A percentile compares a stretch with the other conserved stretches of the same genome.
phyloP scores from a whole-genome alignment of 2,888 invertebrate genomes.

The Cephus spinipes region DNA sequence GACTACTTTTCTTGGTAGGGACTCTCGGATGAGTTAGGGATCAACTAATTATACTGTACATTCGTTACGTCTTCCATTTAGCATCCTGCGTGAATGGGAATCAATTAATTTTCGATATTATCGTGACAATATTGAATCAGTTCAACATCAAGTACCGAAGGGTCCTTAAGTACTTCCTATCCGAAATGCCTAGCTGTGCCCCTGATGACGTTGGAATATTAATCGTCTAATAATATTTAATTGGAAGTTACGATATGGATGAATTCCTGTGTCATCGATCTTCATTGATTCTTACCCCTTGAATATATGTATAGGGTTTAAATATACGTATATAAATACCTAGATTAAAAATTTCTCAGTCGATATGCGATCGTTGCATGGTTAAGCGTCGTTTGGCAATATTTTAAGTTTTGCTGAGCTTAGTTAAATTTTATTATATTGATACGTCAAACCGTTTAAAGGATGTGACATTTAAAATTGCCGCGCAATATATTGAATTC shows the following conservation, averaged over 20 bases:
- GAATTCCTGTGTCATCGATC: background rate
- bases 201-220: background rate
- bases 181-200: background rate
- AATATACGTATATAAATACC: no score
- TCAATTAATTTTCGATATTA: background rate
- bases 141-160: background rate
- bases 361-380: no score
- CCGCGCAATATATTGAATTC: background rate
- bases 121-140: background rate
- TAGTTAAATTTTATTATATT: background rate
- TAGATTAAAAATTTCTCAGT: background rate
- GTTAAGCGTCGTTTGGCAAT: background rate
- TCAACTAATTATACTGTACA: background rate
- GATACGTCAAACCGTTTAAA: background rate
- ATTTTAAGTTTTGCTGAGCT: background rate
- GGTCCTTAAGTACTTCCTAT: background rate
- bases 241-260: background rate
- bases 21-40: background rate
- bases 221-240: background rate
- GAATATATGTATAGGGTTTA: background rate
- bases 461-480: background rate
- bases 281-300: background rate
- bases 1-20: background rate
- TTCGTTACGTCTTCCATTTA: background rate
- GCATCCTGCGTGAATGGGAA: background rate